Evolutionary conservation across 2,888 invertebrate genomes (phyloP), one percentile per base, ranked within the genome.

Genomic region (Cabera pusaria): DNA sequence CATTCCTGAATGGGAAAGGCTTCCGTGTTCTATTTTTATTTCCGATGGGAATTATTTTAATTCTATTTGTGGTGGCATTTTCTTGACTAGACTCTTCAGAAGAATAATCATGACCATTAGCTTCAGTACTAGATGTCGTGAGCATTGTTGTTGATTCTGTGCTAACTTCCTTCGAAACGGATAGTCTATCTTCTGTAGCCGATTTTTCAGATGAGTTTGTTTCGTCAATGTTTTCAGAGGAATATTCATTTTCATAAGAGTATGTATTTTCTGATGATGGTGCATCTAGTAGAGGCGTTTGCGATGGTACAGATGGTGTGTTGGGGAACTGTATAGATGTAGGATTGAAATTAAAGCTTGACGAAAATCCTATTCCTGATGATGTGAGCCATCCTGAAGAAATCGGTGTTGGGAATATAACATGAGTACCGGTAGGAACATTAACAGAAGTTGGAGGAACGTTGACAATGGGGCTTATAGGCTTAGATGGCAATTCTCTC

Each of bases 371-470:
- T 31, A 85, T 56, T 10, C 77, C 77, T 11, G 86, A 80, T 35
- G 88, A 87, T 3, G 87, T 88, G 19, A 86, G 45, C 88, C 88
- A 88, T 21, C 86, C 81, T 16, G 88, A 79, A 19, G 87, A 87
- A 14, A 75, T 67, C 1, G 81, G 72, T 6, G 85, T 81, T 12
- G 88, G 87, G 71, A 88, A 88, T 19, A 88, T 70, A 25, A 88
- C 53, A 35, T 73, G 75, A 10, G 81, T 62, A 32, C 52, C 44
- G 17, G 64, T 59, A 8, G 66, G 53, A 17, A 55, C 36, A 22
- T 46, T 58, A n/a, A 55, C 42, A 6, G 65, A 64, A 10, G 70
- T 55, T 6, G 54, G 38, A 3, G 69, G 57, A 22, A 64, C 36
- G 20, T 74, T 67, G 45, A 61, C 60, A 1, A 72, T 48, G 10